phyloP scores from a whole-genome alignment of 2,888 invertebrate species.

The Slavum lentiscoides region DNA sequence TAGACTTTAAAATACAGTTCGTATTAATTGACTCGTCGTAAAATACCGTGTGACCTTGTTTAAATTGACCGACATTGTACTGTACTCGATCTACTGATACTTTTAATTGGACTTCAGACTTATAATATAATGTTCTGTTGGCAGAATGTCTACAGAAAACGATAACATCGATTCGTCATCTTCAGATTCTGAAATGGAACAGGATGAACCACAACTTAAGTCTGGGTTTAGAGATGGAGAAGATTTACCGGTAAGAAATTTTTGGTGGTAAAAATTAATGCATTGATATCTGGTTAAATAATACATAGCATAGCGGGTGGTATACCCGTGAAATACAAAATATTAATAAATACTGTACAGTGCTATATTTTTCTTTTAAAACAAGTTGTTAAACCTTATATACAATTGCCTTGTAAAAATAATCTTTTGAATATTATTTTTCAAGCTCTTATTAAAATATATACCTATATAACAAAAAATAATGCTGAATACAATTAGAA shows the following conservation, averaged over 20 bases:
- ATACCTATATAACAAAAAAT: too few species aligned
- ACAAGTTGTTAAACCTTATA: too few species aligned
- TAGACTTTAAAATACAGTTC: not conserved
- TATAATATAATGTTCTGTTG: conserved; percentile 15
- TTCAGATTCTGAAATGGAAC: conserved; percentile 55
- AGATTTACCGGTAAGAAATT: conserved; percentile 23
- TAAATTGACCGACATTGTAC: not conserved
- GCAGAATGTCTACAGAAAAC: conserved; percentile 47
- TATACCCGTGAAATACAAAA: not conserved
- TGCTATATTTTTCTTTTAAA: too few species aligned
- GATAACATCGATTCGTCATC: conserved; percentile 51
- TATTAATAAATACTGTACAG: too few species aligned
- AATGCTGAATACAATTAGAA: too few species aligned
- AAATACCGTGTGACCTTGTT: conserved; percentile 24
- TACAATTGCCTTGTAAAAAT: too few species aligned
- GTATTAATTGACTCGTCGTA: conserved; percentile 7
- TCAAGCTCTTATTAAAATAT: too few species aligned
- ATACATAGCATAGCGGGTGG: not conserved
- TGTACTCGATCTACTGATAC: not conserved
- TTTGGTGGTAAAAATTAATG: not conserved
- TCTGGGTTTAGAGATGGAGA: conserved; percentile 40
- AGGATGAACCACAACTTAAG: conserved; percentile 4
- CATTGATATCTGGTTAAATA: not conserved
- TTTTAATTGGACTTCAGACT: not conserved
- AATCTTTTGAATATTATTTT: too few species aligned